Evolutionary conservation across 2,797 vertebrate genomes (phyloP), one percentile per base, ranked within the genome.

Genomic region (Lerista edwardsae): DNA sequence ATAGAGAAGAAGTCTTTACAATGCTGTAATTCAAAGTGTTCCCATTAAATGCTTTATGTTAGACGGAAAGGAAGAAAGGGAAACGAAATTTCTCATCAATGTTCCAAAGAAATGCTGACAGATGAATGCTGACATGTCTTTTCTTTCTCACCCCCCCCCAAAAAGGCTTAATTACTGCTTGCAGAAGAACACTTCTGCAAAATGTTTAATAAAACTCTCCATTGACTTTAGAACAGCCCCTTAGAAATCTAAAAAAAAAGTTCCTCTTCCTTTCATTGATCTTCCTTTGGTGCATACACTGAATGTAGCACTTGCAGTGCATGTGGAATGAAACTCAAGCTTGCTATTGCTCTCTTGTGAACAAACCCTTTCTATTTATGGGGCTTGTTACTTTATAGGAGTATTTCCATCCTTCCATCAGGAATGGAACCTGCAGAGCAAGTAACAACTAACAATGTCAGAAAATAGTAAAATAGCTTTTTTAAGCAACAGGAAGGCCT

Each of bases 171-270:
- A 86, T 3, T 11, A 69, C 34, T 84, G 73, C 80, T 27, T 73
- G 57, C 81, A 84, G 29, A 71, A 10, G 90, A 47, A 68, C 44
- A 34, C 9, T 59, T 76, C 59, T 27, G 55, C 31, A 86, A 90
- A 88, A 87, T 25, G 0, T 75, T 84, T 71, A 71, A 87, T 80
- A 84, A 80, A 84, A 87, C 4, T 90, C 80, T 83, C 73, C 68
- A 87, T 0, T 84, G 83, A 82, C 69, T 85, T 65, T 86, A 4
- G 15, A 91, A 84, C 1, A 85, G 31, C n/a, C 72, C 39, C 62
- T 71, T 67, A 39, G 67, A 90, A 88, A 67, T 71, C 36, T 72
- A 44, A 78, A 84, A 62, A 87, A 0, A 0, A 34, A 67, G 10
- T 83, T 82, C 14, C 12, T 84, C 11, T 6, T 88, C 74, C 12